Conservation (phyloP, 2,113 vertebrate species). For the Hyperopisus bebe region DNA sequence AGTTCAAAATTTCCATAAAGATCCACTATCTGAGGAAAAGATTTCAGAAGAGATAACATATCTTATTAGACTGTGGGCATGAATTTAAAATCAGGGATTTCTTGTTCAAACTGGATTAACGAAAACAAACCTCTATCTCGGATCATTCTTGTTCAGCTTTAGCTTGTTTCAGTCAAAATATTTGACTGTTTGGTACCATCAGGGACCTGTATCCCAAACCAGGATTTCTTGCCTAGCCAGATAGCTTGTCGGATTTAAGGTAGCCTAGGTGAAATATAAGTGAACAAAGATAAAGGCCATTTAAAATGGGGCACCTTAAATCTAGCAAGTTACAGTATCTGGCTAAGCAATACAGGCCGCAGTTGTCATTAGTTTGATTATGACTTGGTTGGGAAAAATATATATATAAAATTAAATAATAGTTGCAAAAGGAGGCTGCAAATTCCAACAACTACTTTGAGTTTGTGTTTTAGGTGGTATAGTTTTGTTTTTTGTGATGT, state of each 20-base stretch:
- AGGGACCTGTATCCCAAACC: background rate
- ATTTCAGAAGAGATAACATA: background rate
- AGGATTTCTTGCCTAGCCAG: background rate
- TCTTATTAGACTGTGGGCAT: background rate
- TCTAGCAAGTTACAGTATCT: background rate
- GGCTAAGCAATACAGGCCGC: background rate
- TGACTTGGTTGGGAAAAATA: background rate
- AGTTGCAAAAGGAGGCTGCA: background rate
- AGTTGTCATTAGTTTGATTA: background rate
- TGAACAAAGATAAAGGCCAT: background rate
- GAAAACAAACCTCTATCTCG: background rate
- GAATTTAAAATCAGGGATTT: conserved; percentile 17
- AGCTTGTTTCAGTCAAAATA: background rate
- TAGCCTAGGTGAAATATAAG: background rate
- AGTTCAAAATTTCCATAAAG: background rate
- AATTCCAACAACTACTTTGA: background rate
- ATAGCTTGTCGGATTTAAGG: background rate
- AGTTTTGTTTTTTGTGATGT: background rate
- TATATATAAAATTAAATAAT: background rate
- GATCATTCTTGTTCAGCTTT: background rate
- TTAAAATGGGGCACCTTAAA: background rate
- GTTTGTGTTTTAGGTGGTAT: background rate
- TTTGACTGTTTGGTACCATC: background rate
- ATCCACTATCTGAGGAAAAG: background rate
- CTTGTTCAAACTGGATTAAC: background rate